Conservation (phyloP, 2,888 invertebrate species). For the Unio delphinus region DNA sequence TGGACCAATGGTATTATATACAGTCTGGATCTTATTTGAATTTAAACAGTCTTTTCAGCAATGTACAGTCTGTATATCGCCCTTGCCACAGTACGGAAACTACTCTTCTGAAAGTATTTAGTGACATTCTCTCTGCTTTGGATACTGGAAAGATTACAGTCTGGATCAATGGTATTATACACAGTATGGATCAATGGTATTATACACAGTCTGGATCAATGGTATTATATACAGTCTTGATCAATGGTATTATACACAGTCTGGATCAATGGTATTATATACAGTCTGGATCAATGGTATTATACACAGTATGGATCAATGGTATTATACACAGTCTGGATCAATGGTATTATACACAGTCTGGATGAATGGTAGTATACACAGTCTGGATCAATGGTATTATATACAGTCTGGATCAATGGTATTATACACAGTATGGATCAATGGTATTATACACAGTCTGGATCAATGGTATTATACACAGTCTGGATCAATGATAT, state of each 20-base stretch:
- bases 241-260: background rate
- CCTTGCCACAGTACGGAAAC: too few species aligned
- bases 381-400: background rate
- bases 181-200: background rate
- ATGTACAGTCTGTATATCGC: too few species aligned
- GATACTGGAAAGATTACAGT: too few species aligned
- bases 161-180: background rate
- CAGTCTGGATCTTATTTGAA: too few species aligned
- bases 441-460: background rate
- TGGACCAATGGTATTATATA: too few species aligned
- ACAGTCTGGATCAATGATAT: background rate
- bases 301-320: background rate
- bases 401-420: background rate
- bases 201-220: background rate
- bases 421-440: background rate
- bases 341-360: background rate
- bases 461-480: background rate
- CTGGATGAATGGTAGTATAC: too few species aligned
- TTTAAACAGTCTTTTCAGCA: too few species aligned
- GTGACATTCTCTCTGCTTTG: too few species aligned
- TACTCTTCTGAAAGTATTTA: too few species aligned
- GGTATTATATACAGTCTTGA: background rate
- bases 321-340: background rate
- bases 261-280: background rate
- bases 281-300: background rate